phyloP scores from a whole-genome alignment of 2,113 vertebrate genomes.

The Callocephalon fimbriatum region DNA sequence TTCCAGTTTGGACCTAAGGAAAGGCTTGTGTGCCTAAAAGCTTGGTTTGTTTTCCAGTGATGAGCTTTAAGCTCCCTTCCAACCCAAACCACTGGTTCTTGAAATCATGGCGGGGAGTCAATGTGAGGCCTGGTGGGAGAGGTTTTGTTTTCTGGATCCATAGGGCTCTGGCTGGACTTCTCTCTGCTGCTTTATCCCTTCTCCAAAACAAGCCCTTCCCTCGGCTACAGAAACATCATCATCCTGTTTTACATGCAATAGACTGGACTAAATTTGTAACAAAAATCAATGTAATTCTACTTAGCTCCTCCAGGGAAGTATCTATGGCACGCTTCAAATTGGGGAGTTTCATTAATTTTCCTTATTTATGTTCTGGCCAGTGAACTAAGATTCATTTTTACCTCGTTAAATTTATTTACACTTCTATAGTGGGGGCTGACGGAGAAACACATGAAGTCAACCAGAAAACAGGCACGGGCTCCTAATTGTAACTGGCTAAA shows the following conservation, averaged over 20 bases:
- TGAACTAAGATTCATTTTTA: not conserved
- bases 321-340: not conserved
- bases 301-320: not conserved
- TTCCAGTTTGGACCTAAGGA: not conserved
- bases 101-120: rapidly evolving
- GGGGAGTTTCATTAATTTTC: constrained; percentile 17
- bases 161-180: not conserved
- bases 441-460: not conserved
- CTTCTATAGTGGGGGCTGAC: not conserved
- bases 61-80: not conserved
- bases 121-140: not conserved
- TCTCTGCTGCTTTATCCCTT: not conserved
- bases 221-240: not conserved
- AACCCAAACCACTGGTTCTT: not conserved
- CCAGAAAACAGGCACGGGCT: not conserved
- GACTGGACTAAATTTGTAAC: not conserved
- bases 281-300: not conserved
- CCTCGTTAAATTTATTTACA: not conserved
- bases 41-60: not conserved
- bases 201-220: not conserved
- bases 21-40: not conserved
- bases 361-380: constrained; percentile 19
- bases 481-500: not conserved
- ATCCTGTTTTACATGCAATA: rapidly evolving
- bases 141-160: no score